Percentiles rank a stretch among this genome's conserved stretches.
These are phyloP conservation scores for Drusus annulatus DNA, from an alignment of 1,140 invertebrate species.

Conservation along the genomic window DNA sequence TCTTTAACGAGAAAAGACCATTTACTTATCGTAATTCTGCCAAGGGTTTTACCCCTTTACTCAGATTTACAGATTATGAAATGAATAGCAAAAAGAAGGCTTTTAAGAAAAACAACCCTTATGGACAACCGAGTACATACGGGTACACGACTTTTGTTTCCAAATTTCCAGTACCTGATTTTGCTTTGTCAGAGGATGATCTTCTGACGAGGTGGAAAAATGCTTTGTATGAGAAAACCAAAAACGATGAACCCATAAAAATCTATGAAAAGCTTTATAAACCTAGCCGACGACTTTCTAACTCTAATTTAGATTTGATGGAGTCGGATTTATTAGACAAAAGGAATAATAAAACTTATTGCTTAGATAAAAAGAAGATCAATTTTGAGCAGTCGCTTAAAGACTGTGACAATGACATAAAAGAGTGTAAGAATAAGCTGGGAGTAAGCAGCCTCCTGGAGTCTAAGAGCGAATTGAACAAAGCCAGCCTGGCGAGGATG, in stretches of 20 bases:
- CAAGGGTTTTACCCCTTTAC: slow-evolving; percentile 21
- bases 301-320: slow-evolving; percentile 48
- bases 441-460: slow-evolving; percentile 9
- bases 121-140: slow-evolving; percentile 47
- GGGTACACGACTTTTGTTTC: slow-evolving; percentile 56
- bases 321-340: slow-evolving; percentile 53
- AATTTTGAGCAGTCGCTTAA: slow-evolving; percentile 38
- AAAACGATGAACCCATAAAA: slow-evolving; percentile 46
- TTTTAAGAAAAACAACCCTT: slow-evolving; percentile 54
- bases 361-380: slow-evolving; percentile 49
- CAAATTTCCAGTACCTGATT: slow-evolving; percentile 60
- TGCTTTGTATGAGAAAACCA: slow-evolving; percentile 52
- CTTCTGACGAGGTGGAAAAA: slow-evolving; percentile 58
- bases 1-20: slow-evolving; percentile 49
- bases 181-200: slow-evolving; percentile 62
- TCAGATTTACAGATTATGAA: slow-evolving; percentile 52
- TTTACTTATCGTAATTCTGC: slow-evolving; percentile 51
- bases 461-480: slow-evolving; percentile 30
- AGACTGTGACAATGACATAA: slow-evolving; percentile 24
- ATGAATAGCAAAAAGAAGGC: slow-evolving; percentile 53
- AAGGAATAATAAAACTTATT: slow-evolving; percentile 47
- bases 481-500: slow-evolving; percentile 30
- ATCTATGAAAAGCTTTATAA: slow-evolving; percentile 58
- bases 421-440: slow-evolving; percentile 47
- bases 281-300: slow-evolving; percentile 42